phyloP scores from a whole-genome alignment of 2,888 invertebrate species.

The Lochmaea crataegi region DNA sequence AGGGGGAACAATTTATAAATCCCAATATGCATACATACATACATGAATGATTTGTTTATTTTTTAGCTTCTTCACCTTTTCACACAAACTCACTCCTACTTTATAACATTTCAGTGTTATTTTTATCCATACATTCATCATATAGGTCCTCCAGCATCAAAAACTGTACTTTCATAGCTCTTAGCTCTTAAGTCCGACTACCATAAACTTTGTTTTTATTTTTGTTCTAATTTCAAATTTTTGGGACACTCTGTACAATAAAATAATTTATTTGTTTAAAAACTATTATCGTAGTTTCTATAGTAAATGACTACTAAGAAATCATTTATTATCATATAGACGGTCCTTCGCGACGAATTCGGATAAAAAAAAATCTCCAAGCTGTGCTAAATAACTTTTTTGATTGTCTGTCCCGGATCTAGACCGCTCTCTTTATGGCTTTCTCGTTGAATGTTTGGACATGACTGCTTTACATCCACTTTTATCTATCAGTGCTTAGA shows the following conservation, averaged over 20 bases:
- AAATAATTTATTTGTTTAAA: not conserved
- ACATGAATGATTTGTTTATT: too few species aligned
- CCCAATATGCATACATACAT: too few species aligned
- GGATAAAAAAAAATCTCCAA: constrained; percentile 29
- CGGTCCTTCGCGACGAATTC: constrained; percentile 4
- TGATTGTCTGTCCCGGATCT: constrained; percentile 40
- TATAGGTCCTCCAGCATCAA: too few species aligned
- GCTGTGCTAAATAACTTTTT: constrained; percentile 44
- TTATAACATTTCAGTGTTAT: too few species aligned
- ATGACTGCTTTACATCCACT: constrained; percentile 48
- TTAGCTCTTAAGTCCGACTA: too few species aligned
- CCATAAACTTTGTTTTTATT: not conserved
- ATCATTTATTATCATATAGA: constrained; percentile 14
- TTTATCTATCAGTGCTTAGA: constrained; percentile 54
- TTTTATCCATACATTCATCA: too few species aligned
- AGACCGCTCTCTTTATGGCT: constrained; percentile 51
- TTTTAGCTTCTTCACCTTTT: too few species aligned
- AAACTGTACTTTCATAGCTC: too few species aligned
- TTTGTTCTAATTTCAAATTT: not conserved
- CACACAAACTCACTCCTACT: too few species aligned
- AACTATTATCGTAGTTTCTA: not conserved
- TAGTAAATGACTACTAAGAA: not conserved
- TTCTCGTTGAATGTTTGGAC: constrained; percentile 48
- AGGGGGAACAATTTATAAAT: too few species aligned
- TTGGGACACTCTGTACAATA: not conserved